Base-by-base conservation (phyloP, 2,888 invertebrate genomes). In the Colostygia pectinataria region DNA sequence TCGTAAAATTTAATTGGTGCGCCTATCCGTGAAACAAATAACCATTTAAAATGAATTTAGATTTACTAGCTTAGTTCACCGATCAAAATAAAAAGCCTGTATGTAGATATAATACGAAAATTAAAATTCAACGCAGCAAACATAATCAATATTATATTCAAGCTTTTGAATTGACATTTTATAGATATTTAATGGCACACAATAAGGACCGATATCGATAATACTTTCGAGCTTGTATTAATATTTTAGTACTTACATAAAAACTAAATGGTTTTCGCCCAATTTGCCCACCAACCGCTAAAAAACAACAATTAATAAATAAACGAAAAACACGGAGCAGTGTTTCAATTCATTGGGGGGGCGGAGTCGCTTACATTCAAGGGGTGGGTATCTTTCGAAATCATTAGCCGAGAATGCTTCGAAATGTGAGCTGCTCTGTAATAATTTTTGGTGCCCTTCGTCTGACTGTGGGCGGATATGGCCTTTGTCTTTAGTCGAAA, bases 331-430 rank as follows among this genome's bases (percentile, higher is more conserved):
- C 56, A 60, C 69, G 64, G 61, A 74, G 68, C 85, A 78, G 85
- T 87, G 87, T 89, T 89, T 90, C 89, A 89, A 87, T 88, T 88
- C 87, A 87, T 87, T 86, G 74, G 65, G 58, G 74, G 82, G 90
- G 90, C 89, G 90, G 86, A 63, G 83, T 78, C 84, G 77, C 71
- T 88, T 87, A 89, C 86, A 90, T 90, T 90, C 87, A 90, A 80
- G 87, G 90, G 90, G 90, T 86, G 90, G 90, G 61, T 87, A 84
- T 83, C 71, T 81, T 68, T 87, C 85, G 68, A 83, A 90, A 89
- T 90, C 89, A 90, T 90, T 90, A 90, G 87, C 75, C 71, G 68
- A 83, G 87, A 89, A 89, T 90, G 87, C 76, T 66, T 79, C 75
- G 74, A 75, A 83, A 81, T 76, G 75, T 76, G 77, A 76, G 78